Percentiles rank a stretch among this genome's conserved stretches.
phyloP scores from a whole-genome alignment of 1,140 invertebrate genomes.

The Ridgeia piscesae region DNA sequence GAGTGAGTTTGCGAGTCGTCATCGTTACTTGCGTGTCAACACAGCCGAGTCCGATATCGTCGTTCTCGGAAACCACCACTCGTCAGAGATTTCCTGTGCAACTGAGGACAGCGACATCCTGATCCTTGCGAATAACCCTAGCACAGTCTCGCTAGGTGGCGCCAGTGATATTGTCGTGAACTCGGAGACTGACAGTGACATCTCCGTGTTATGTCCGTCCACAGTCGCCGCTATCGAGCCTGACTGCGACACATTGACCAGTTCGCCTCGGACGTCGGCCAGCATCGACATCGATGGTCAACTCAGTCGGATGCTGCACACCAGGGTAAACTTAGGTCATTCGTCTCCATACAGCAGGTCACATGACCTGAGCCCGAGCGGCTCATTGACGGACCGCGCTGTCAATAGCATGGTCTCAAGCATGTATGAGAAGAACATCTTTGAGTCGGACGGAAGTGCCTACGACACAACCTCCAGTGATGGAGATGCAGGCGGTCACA shows the following conservation, averaged over 20 bases:
- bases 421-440: not conserved
- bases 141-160: not conserved
- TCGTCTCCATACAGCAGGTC: not conserved
- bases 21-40: not conserved
- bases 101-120: not conserved
- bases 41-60: not conserved
- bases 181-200: not conserved
- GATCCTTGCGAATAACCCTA: not conserved
- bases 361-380: not conserved
- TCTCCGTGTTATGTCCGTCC: not conserved
- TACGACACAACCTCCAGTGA: not conserved
- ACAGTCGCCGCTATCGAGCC: not conserved
- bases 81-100: not conserved
- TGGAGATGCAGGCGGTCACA: not conserved
- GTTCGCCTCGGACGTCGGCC: not conserved
- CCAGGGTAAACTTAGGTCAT: not conserved
- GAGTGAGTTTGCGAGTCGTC: not conserved
- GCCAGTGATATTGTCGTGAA: not conserved
- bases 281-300: not conserved
- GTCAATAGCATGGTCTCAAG: not conserved
- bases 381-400: not conserved
- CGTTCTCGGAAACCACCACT: not conserved
- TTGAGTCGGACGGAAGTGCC: not conserved
- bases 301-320: not conserved
- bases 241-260: not conserved